Evolutionary conservation across 2,888 invertebrate genomes (phyloP), one percentile per base, ranked within the genome.

Genomic region (Ochropleura leucogaster): DNA sequence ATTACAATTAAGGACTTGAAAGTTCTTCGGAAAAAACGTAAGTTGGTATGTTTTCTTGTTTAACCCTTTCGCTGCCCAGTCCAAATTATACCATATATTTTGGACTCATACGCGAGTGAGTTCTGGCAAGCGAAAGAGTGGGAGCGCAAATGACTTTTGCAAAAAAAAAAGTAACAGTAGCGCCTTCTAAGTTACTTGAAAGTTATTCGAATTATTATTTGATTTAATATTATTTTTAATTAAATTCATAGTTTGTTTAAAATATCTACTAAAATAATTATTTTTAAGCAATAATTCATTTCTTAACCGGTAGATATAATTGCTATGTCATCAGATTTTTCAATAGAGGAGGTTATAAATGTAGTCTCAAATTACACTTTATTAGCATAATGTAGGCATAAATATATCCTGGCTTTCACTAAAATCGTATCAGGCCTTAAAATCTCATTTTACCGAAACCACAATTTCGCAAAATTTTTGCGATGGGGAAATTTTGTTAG

Each of bases 371-470:
- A 72, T 83, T 46, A 68, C 10, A 67, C 68, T 72, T 79, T 44
- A 74, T 83, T 70, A 71, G 68, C 70, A 74, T 81, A 83, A 74
- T 79, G 20, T 68, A 74, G 40, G 66, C 49, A 44, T 55, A 55
- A 40, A 5, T 47, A 68, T 71, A 63, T 49, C 40, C 46, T 60
- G 60, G 47, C 74, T 83, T 79, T 83, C 80, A 68, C 80, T 63
- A 30, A 68, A 49, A 65, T 57, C 20, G 10, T 57, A 65, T 42
- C 20, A 42, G 30, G 20, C 68, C 46, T 49, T 57, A 44, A 66
- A 68, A 77, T 64, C 30, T 68, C 51, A 51, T 20, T 10, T 9
- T 47, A n/a, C 8, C 40, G 20, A 51, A 64, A 53, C 9, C 40
- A 55, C 6, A 12, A 55, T 57, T 78, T 40, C 18, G 6, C n/a